phyloP scores from a whole-genome alignment of 2,888 invertebrate species.

The Ypsolopha scabrella region DNA sequence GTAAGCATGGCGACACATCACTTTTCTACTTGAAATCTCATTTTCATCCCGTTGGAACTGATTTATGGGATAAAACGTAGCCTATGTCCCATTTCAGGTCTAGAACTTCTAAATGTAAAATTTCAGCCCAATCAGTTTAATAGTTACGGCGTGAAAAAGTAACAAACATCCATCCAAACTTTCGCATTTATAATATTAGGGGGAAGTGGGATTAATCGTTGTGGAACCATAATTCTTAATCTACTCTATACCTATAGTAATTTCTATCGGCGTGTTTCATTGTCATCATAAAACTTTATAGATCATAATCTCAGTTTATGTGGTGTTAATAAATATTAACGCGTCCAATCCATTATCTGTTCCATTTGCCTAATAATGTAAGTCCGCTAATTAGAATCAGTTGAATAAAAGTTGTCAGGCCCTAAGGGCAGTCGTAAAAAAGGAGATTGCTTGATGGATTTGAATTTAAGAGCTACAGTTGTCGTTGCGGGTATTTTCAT shows the following conservation, averaged over 20 bases:
- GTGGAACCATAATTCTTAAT: not conserved
- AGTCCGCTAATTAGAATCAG: slow-evolving; percentile 1
- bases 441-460: not conserved
- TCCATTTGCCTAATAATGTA: slow-evolving; percentile 18
- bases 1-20: too few relatives aligned
- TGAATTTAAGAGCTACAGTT: slow-evolving; percentile 1
- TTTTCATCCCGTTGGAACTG: too few relatives aligned
- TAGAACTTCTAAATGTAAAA: too few relatives aligned
- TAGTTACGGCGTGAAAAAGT: too few relatives aligned
- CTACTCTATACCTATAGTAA: slow-evolving; percentile 7
- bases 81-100: too few relatives aligned
- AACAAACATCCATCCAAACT: too few relatives aligned
- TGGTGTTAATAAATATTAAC: slow-evolving; percentile 18
- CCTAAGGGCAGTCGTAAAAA: not conserved
- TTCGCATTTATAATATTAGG: too few relatives aligned
- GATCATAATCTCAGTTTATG: slow-evolving; percentile 27
- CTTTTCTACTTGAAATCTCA: too few relatives aligned
- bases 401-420: not conserved
- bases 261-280: slow-evolving; percentile 27
- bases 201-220: too few relatives aligned
- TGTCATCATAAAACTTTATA: slow-evolving; percentile 34
- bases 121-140: too few relatives aligned
- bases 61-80: too few relatives aligned
- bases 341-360: slow-evolving; percentile 25
- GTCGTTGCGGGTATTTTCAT: slow-evolving; percentile 15